These are phyloP conservation scores for Glomeris maerens DNA, from an alignment of 1,140 invertebrate species.

Conservation along the genomic window DNA sequence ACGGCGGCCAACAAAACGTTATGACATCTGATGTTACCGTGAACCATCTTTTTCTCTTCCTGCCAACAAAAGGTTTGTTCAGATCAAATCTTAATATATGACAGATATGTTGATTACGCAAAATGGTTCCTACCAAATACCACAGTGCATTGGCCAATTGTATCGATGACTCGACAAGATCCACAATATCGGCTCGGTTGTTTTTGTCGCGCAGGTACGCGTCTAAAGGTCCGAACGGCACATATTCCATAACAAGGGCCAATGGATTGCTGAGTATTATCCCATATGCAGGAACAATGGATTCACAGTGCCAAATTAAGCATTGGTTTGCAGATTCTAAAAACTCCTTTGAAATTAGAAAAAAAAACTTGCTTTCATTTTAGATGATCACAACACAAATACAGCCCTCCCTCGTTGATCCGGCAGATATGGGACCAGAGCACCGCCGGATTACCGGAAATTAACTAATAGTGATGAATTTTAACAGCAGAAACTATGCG, in stretches of 20 bases:
- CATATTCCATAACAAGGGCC: constrained; percentile 65
- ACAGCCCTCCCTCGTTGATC: no score
- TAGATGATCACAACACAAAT: background rate
- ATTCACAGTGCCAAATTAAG: constrained; percentile 53
- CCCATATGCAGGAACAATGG: constrained; percentile 56
- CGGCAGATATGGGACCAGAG: no score
- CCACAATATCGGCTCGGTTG: constrained; percentile 41
- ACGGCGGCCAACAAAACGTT: constrained; percentile 58
- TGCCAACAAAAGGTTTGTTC: constrained; percentile 24
- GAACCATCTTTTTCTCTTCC: constrained; percentile 60
- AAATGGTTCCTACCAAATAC: constrained; percentile 49
- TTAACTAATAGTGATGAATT: no score
- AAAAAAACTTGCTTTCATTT: constrained; percentile 3
- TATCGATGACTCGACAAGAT: constrained; percentile 60
- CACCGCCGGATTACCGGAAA: no score
- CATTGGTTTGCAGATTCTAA: constrained; percentile 56
- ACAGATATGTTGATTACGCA: no score
- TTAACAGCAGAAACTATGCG: no score
- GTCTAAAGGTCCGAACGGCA: constrained; percentile 59
- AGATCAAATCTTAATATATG: no score
- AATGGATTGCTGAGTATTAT: constrained; percentile 54
- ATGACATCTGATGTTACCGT: constrained; percentile 72
- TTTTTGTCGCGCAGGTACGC: constrained; percentile 44
- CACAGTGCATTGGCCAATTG: constrained; percentile 62
- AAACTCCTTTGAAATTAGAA: constrained; percentile 45